Percentiles rank a stretch among this genome's conserved stretches.
phyloP scores from a whole-genome alignment of 2,113 vertebrate species.

The Sinosuthora webbiana region DNA sequence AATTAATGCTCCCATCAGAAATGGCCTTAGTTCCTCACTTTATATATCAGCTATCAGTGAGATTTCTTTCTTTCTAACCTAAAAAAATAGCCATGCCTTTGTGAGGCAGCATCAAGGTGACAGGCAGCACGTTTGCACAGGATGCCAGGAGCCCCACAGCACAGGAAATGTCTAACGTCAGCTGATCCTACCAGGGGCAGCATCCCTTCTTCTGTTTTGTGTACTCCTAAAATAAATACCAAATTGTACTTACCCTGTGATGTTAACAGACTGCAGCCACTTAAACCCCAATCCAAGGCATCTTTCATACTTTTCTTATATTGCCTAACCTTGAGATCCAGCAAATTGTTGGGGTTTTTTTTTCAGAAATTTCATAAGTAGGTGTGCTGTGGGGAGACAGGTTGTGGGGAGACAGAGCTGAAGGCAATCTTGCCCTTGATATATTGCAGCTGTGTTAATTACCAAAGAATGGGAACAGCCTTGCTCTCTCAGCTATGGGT shows the following conservation, averaged over 20 bases:
- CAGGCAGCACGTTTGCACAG: accelerated
- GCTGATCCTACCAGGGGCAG: neutral
- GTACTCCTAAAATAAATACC: neutral
- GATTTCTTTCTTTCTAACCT: neutral
- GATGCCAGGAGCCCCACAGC: neutral
- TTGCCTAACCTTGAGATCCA: neutral
- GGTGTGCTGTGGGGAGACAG: neutral
- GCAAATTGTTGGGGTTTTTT: neutral
- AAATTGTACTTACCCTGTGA: neutral
- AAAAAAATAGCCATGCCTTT: neutral
- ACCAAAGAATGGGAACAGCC: neutral
- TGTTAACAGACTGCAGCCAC: neutral
- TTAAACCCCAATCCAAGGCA: neutral
- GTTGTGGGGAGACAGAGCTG: neutral
- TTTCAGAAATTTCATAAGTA: neutral
- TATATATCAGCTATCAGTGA: neutral
- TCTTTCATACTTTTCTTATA: neutral
- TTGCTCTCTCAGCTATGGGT: neutral
- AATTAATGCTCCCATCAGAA: neutral
- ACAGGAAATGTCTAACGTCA: neutral
- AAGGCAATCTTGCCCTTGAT: neutral
- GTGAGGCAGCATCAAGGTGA: neutral
- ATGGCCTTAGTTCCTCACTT: neutral
- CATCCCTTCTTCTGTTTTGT: neutral
- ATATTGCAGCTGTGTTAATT: neutral